phyloP scores from a whole-genome alignment of 2,888 invertebrate species.

The Lasioglossum marginatum region DNA sequence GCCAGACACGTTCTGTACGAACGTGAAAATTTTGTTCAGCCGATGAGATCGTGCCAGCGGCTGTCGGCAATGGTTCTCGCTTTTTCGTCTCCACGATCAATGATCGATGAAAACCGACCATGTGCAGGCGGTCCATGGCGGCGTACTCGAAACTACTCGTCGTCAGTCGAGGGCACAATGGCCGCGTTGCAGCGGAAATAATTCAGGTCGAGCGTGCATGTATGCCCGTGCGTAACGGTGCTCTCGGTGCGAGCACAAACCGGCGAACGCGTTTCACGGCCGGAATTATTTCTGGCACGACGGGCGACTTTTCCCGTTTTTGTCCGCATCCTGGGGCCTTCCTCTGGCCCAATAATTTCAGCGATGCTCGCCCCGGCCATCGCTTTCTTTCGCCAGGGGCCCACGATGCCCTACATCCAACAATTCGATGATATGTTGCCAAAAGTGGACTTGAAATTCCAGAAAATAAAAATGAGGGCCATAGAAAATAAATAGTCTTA shows the following conservation, averaged over 20 bases:
- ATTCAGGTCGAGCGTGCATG: slow-evolving; percentile 65
- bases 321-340: neutral
- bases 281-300: slow-evolving; percentile 40
- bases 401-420: neutral
- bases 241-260: slow-evolving; percentile 28
- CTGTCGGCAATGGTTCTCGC: neutral
- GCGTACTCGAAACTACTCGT: slow-evolving; percentile 57
- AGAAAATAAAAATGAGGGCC: no score
- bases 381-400: neutral
- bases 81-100: slow-evolving; percentile 26
- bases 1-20: neutral
- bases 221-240: slow-evolving; percentile 56
- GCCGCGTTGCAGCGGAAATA: slow-evolving; percentile 66
- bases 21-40: neutral
- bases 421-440: neutral
- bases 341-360: slow-evolving; percentile 31
- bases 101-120: slow-evolving; percentile 55
- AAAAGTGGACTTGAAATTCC: neutral
- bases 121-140: slow-evolving; percentile 44
- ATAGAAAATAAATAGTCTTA: no score
- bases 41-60: neutral
- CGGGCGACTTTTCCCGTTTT: slow-evolving; percentile 28
- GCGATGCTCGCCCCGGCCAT: slow-evolving; percentile 20
- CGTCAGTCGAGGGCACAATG: slow-evolving; percentile 55
- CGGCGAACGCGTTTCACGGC: slow-evolving; percentile 34